Conservation (phyloP, 2,113 vertebrate genomes). For the Cyrtonyx montezumae region DNA sequence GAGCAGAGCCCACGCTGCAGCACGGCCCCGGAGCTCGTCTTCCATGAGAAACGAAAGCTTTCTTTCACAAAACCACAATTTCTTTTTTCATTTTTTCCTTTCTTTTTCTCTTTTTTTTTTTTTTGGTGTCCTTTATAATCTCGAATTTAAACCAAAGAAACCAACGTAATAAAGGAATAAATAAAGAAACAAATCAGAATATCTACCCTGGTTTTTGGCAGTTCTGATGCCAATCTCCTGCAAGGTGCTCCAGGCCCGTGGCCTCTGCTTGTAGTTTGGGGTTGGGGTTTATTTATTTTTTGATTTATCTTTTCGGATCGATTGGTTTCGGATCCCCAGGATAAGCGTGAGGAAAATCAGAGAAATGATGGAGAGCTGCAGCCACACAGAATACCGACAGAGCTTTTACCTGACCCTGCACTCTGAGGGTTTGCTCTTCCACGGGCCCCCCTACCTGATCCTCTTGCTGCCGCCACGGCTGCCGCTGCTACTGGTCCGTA, state of each 20-base stretch:
- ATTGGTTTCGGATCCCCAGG: conserved; percentile 49
- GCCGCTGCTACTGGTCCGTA: conserved; percentile 97
- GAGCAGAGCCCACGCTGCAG: not conserved
- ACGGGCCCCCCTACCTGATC: conserved; percentile 97
- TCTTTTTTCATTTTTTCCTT: not conserved
- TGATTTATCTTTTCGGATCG: not conserved
- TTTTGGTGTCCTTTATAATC: not conserved
- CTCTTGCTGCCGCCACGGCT: conserved; percentile 93
- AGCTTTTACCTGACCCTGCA: conserved; percentile 94
- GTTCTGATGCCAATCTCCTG: not conserved
- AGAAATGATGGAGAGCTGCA: conserved; percentile 86
- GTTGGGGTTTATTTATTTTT: not conserved
- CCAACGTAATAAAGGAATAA: conserved; percentile 52
- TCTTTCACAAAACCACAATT: not conserved
- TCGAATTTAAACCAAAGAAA: conserved; percentile 44
- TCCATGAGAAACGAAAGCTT: conserved; percentile 30
- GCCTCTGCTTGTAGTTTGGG: conserved; percentile 59
- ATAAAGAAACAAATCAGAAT: conserved; percentile 1
- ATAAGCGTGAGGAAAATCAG: conserved; percentile 74
- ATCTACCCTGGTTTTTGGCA: conserved; percentile 39
- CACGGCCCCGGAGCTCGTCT: not conserved
- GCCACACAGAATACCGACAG: conserved; percentile 93
- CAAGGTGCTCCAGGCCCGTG: conserved; percentile 52
- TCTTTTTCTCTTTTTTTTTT: not conserved
- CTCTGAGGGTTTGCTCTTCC: conserved; percentile 94